Percentiles rank a stretch among this genome's conserved stretches.
These are phyloP conservation scores for Harmothoe impar DNA, from an alignment of 2,888 invertebrate species.

Conservation along the genomic window DNA sequence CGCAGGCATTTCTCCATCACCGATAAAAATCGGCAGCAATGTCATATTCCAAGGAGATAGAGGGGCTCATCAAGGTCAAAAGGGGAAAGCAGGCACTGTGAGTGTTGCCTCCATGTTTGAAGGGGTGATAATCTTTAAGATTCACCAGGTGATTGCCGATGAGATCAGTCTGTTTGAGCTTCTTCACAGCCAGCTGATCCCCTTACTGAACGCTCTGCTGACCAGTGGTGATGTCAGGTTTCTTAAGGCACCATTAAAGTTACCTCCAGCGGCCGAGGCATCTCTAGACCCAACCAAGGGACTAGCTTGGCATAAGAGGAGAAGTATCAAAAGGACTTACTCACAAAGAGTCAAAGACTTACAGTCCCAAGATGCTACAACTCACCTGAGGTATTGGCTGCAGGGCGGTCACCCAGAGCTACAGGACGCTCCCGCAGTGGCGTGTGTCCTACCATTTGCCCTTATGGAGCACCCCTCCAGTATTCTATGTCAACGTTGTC, in stretches of 20 bases:
- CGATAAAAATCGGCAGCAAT: not conserved
- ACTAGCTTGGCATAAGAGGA: not conserved
- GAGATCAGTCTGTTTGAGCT: constrained; percentile 14
- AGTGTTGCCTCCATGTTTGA: not conserved
- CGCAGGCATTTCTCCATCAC: too few relatives aligned
- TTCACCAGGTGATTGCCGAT: constrained; percentile 43
- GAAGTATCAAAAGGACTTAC: not conserved
- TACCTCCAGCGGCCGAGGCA: not conserved
- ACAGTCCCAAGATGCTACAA: not conserved
- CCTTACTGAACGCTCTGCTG: not conserved
- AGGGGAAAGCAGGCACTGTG: not conserved
- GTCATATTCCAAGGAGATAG: not conserved
- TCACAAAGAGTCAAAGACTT: not conserved
- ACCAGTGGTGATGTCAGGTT: not conserved
- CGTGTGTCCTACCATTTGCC: constrained; percentile 42
- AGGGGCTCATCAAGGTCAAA: not conserved
- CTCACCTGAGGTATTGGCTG: not conserved
- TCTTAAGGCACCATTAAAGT: not conserved
- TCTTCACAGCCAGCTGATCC: not conserved
- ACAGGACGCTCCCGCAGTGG: not conserved
- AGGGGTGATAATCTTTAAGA: constrained; percentile 37
- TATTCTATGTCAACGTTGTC: not conserved
- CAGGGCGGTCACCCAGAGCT: not conserved
- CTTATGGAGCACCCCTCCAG: not conserved
- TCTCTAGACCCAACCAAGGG: not conserved